A percentile compares a stretch with the other conserved stretches of the same genome.
Conservation (phyloP, 2,113 vertebrate genomes). For the Paramisgurnus dabryanus region DNA sequence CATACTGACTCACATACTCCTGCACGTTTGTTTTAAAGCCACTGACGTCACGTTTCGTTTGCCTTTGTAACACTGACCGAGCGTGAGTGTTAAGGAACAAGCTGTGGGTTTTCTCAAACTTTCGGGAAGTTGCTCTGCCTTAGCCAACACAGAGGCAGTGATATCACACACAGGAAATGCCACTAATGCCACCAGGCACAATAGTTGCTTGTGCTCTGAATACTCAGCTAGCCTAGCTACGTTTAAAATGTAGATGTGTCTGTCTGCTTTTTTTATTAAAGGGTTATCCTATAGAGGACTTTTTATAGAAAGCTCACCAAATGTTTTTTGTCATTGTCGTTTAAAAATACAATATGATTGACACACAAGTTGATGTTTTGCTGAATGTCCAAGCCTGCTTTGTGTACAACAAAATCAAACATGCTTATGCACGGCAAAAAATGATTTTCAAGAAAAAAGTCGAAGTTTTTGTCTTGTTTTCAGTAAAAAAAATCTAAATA, state of each 20-base stretch:
- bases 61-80: constrained; percentile 13
- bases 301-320: too few relatives aligned
- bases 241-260: too few relatives aligned
- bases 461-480: too few relatives aligned
- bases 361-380: too few relatives aligned
- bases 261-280: background rate
- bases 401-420: too few relatives aligned
- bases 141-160: constrained; percentile 33
- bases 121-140: constrained; percentile 41
- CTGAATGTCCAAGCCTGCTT: too few relatives aligned
- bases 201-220: constrained; percentile 25
- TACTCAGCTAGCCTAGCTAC: too few relatives aligned
- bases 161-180: constrained; percentile 46
- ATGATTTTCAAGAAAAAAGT: too few relatives aligned
- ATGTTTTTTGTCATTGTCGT: too few relatives aligned
- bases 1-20: background rate
- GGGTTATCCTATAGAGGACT: background rate
- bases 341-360: too few relatives aligned
- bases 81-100: constrained; percentile 4
- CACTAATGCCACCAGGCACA: constrained; percentile 34
- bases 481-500: too few relatives aligned
- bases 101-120: constrained; percentile 29
- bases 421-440: too few relatives aligned
- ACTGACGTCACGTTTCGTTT: background rate
- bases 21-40: background rate